Conservation (phyloP, 2,113 vertebrate species). For the Ramphastos sulfuratus region DNA sequence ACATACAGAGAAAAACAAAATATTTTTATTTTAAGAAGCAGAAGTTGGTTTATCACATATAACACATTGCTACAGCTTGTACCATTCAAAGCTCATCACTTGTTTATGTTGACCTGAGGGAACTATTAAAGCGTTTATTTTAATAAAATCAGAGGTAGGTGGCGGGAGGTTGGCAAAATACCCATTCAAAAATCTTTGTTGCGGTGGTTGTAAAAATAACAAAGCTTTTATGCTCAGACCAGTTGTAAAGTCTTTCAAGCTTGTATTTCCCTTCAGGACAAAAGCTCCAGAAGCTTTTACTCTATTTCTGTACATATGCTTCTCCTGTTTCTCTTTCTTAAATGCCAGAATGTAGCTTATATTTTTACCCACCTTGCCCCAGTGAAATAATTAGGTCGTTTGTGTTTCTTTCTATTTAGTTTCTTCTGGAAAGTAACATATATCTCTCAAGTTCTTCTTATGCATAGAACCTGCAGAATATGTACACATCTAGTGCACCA, state of each 20-base stretch:
- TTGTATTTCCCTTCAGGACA: background rate
- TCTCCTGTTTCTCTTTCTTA: background rate
- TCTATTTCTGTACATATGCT: background rate
- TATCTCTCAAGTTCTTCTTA: background rate
- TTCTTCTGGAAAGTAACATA: background rate
- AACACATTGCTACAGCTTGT: background rate
- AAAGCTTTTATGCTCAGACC: conserved; percentile 15
- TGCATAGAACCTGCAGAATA: background rate
- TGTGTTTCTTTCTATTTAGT: background rate
- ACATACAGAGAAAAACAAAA: background rate
- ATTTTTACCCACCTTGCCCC: background rate
- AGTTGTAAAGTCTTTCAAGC: conserved; percentile 35
- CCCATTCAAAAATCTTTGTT: background rate
- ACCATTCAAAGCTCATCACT: background rate
- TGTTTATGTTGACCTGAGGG: conserved; percentile 20
- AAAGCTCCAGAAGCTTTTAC: conserved; percentile 1
- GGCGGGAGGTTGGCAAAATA: too few relatives aligned
- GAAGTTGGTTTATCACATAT: background rate
- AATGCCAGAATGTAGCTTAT: background rate
- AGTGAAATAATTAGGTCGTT: background rate
- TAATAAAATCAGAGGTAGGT: conserved; percentile 1
- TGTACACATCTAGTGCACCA: background rate
- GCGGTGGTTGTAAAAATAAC: conserved; percentile 11
- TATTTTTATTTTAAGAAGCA: background rate
- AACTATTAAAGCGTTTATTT: conserved; percentile 6